Conservation (phyloP, 2,888 invertebrate genomes). For the Limnephilus rhombicus region DNA sequence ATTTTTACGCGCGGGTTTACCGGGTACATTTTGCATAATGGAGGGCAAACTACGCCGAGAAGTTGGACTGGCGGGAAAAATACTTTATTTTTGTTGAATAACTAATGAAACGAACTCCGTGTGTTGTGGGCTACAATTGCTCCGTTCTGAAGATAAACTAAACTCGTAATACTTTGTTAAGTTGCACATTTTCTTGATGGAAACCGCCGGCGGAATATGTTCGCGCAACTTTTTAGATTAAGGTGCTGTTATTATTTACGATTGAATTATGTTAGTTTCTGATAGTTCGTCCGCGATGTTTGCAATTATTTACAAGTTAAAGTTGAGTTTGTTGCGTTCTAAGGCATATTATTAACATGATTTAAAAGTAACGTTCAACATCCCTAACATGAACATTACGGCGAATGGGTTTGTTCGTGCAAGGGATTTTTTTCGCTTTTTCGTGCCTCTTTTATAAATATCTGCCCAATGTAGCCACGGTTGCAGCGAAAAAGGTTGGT, state of each 20-base stretch:
- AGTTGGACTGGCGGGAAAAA: neutral
- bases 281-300: neutral
- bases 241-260: neutral
- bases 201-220: neutral
- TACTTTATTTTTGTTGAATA: conserved; percentile 6
- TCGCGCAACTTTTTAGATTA: neutral
- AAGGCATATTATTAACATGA: neutral
- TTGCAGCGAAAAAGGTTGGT: neutral
- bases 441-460: neutral
- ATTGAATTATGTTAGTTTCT: neutral
- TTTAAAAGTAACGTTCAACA: neutral
- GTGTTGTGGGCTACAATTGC: neutral
- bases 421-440: neutral
- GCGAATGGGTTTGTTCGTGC: neutral
- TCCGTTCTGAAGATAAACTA: neutral
- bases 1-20: conserved; percentile 23
- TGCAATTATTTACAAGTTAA: neutral
- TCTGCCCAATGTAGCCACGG: neutral
- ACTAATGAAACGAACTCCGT: conserved; percentile 7
- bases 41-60: neutral
- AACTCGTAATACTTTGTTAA: neutral
- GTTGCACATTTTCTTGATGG: neutral
- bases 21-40: conserved; percentile 17
- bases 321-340: neutral
- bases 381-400: neutral